Percentiles rank a stretch among this genome's conserved stretches.
phyloP scores from a whole-genome alignment of 2,113 vertebrate genomes.

The Megalops atlanticus region DNA sequence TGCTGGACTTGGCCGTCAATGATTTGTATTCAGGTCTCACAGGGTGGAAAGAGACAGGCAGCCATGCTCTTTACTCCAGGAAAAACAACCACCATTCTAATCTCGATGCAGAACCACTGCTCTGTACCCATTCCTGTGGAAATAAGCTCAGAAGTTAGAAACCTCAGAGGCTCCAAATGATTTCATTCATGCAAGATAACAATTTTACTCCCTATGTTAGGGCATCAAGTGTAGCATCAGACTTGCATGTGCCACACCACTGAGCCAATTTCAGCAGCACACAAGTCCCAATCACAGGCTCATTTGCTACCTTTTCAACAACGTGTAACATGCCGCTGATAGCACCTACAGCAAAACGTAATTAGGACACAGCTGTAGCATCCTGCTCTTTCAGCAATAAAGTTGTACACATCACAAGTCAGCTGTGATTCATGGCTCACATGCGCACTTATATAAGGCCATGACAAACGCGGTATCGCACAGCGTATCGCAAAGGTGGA shows the following conservation, averaged over 20 bases:
- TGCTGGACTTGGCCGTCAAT: no score
- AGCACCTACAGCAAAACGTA: background rate
- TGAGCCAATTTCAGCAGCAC: background rate
- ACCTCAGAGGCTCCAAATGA: background rate
- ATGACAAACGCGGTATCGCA: background rate
- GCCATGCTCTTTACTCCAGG: no score
- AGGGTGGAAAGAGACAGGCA: no score
- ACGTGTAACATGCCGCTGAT: background rate
- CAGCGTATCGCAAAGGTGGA: background rate
- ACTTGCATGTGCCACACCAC: background rate
- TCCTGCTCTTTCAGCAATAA: slow-evolving; percentile 8
- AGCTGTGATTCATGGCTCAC: background rate
- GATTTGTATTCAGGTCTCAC: no score
- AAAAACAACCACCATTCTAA: no score
- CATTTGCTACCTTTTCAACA: background rate
- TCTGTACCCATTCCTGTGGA: background rate
- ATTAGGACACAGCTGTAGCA: slow-evolving; percentile 2
- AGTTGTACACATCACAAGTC: background rate
- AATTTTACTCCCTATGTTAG: no score
- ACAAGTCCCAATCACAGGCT: background rate
- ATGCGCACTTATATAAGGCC: slow-evolving; percentile 5
- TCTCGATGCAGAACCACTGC: no score
- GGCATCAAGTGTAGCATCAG: background rate
- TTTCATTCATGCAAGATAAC: background rate
- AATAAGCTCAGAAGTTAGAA: background rate